phyloP scores from a whole-genome alignment of 2,888 invertebrate species.

The Drosophila percnosoma region DNA sequence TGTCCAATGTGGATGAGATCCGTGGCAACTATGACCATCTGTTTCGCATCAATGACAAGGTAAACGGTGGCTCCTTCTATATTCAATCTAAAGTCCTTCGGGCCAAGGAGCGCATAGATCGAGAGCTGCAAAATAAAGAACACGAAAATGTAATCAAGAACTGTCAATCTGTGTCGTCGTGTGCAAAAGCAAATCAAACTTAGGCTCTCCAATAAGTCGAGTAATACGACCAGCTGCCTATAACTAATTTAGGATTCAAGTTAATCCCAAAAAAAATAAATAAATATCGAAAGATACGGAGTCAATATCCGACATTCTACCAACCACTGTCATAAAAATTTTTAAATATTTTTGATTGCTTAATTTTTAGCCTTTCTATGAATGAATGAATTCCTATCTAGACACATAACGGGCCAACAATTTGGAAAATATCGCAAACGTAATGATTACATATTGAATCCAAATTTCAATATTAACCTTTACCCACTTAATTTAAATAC shows the following conservation, averaged over 20 bases:
- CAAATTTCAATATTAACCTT: neutral
- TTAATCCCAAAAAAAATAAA: neutral
- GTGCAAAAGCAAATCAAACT: neutral
- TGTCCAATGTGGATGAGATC: conserved; percentile 88
- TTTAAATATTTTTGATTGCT: neutral
- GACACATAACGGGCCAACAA: too few relatives aligned
- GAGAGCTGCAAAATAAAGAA: conserved; percentile 86
- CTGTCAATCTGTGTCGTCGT: neutral
- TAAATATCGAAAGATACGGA: neutral
- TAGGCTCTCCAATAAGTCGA: neutral
- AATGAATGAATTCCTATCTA: neutral
- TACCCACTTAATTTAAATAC: neutral
- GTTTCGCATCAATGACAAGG: conserved; percentile 95
- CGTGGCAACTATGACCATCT: conserved; percentile 93
- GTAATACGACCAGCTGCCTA: neutral
- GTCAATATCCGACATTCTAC: neutral
- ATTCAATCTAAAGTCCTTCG: conserved; percentile 98
- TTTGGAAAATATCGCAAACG: neutral
- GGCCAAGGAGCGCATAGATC: conserved; percentile 94
- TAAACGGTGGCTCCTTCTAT: conserved; percentile 97
- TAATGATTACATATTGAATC: neutral
- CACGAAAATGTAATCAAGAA: neutral
- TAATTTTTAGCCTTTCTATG: neutral
- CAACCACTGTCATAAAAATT: neutral
- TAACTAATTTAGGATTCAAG: neutral